A percentile compares a stretch with the other conserved stretches of the same genome.
phyloP scores from a whole-genome alignment of 1,140 invertebrate genomes.

The Idris sp. region DNA sequence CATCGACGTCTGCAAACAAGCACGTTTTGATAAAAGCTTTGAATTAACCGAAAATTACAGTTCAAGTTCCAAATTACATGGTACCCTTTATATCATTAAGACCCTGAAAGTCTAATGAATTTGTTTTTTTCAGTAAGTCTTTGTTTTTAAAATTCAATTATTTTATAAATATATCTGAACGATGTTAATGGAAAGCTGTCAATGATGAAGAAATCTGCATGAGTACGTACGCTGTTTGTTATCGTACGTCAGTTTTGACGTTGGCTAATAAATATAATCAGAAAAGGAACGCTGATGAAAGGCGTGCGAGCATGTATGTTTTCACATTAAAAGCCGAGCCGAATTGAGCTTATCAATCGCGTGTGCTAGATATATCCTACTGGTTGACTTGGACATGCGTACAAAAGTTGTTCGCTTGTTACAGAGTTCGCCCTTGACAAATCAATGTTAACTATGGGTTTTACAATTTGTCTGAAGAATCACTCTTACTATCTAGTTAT shows the following conservation, averaged over 20 bases:
- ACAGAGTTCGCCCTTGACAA: constrained; percentile 17
- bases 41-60: constrained; percentile 1
- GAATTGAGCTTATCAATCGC: constrained; percentile 55
- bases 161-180: neutral
- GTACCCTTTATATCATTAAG: neutral
- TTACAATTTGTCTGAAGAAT: neutral
- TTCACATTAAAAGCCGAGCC: constrained; percentile 24
- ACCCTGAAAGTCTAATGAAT: neutral
- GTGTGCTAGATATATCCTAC: constrained; percentile 31
- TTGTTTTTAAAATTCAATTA: no score
- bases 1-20: constrained; percentile 14
- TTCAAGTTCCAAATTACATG: neutral
- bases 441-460: constrained; percentile 35
- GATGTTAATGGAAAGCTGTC: neutral
- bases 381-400: constrained; percentile 46
- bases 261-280: constrained; percentile 19
- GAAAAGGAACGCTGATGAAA: constrained; percentile 17
- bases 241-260: constrained; percentile 20
- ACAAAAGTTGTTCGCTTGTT: constrained; percentile 30
- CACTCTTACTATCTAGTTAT: no score
- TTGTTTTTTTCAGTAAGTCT: no score
- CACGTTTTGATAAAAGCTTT: constrained; percentile 1
- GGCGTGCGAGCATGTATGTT: constrained; percentile 24
- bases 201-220: neutral
- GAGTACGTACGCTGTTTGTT: constrained; percentile 30